Evolutionary conservation across 1,140 invertebrate genomes (phyloP), one percentile per base, ranked within the genome.

Genomic region (Macrosteles quadrilineatus): DNA sequence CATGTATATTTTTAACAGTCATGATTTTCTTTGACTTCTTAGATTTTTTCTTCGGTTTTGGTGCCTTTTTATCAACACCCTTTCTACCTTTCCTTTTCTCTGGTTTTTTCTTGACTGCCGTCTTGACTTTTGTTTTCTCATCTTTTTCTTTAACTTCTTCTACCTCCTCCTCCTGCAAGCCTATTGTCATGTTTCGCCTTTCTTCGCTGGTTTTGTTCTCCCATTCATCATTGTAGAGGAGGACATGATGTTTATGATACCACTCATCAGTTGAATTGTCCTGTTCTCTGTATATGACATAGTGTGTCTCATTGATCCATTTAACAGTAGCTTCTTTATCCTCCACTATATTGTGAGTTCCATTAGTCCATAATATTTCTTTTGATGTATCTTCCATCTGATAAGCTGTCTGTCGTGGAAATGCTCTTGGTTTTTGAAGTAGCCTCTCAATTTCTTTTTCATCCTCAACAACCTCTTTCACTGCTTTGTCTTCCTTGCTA

Each of bases 401-500:
- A 50, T 50, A 50, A 50, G 21, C 47, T 50, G 47, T 50, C 4
- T 17, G 14, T 21, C 47, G 4, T n/a, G 4, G 14, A 19, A 17
- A 4, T 50, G n/a, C 21, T 50, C 14, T 21, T 21, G 14, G 47
- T 19, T 19, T 50, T 21, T 50, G 14, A 17, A 50, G 47, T n/a
- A 50, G n/a, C 14, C 47, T 50, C 21, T 50, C 47, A 19, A 50
- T 50, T 4, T 4, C 47, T 21, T 50, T 50, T 50, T 50, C 47
- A n/a, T 19, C 47, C 47, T 50, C n/a, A 3, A 50, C 6, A 4
- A 9, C 47, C n/a, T 50, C 47, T 50, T 50, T 50, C 4, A 50
- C 47, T 6, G 47, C 47, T n/a, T 50, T 50, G n/a, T 50, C 47
- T n/a, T 50, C 47, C n/a, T 50, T 50, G n/a, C 47, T 50, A n/a